Percentiles rank a stretch among this genome's conserved stretches.
Conservation (phyloP, 2,113 vertebrate species). For the Tupaia chinensis region DNA sequence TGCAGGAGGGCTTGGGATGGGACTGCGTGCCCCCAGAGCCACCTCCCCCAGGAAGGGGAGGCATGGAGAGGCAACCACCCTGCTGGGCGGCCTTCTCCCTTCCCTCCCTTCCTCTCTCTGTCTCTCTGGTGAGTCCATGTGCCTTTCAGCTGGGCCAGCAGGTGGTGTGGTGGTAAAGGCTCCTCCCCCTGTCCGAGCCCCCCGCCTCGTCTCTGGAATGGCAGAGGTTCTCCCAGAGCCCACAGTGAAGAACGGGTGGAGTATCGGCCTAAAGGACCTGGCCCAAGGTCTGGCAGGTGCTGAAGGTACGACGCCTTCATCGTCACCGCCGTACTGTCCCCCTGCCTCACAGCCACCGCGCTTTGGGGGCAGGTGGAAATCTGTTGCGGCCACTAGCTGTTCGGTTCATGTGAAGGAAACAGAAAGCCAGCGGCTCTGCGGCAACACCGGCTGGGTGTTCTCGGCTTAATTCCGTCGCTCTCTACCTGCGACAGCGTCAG, state of each 20-base stretch:
- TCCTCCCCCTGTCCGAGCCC: too few relatives aligned
- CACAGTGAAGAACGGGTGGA: not conserved
- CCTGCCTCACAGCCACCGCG: not conserved
- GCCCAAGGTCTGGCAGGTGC: not conserved
- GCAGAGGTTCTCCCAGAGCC: too few relatives aligned
- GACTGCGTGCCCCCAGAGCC: not conserved
- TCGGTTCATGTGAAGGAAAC: not conserved
- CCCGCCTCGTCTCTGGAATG: not conserved
- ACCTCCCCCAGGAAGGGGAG: too few relatives aligned
- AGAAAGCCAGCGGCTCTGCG: not conserved
- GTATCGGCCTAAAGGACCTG: too few relatives aligned
- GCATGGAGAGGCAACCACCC: too few relatives aligned
- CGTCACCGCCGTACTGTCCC: too few relatives aligned
- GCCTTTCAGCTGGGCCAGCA: too few relatives aligned
- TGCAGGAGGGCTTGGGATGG: fast-evolving
- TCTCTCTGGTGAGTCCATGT: too few relatives aligned
- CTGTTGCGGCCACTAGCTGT: not conserved
- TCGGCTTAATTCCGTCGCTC: not conserved
- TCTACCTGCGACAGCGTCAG: not conserved
- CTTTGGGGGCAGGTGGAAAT: not conserved
- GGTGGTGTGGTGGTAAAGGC: too few relatives aligned
- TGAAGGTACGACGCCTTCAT: too few relatives aligned
- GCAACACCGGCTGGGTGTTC: not conserved
- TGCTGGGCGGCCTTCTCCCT: too few relatives aligned
- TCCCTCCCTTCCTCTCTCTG: too few relatives aligned